Evolutionary conservation across 2,113 vertebrate genomes (phyloP).

Genomic region (Glareola pratincola): DNA sequence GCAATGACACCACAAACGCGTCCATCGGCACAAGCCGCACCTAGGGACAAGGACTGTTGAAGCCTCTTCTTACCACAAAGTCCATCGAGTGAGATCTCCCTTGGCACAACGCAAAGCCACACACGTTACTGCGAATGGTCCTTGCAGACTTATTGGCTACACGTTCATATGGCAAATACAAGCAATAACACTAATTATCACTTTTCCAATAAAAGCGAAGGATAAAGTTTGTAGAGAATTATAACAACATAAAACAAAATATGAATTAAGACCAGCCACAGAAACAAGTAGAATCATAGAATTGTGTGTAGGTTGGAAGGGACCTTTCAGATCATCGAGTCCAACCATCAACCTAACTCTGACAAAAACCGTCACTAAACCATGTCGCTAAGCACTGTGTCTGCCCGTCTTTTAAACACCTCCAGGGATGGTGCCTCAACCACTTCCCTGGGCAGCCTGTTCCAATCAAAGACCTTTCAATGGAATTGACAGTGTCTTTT

Average conservation of each 20-base stretch:
- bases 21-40: not conserved
- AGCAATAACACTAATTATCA: not conserved
- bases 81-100: not conserved
- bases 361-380: too few relatives aligned
- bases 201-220: not conserved
- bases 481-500: not conserved
- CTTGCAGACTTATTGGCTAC: not conserved
- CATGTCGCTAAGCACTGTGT: too few relatives aligned
- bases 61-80: not conserved
- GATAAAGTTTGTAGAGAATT: not conserved
- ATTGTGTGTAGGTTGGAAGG: too few relatives aligned
- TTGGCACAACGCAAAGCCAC: not conserved
- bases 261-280: not conserved
- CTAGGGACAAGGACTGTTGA: fast-evolving
- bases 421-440: too few relatives aligned
- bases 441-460: too few relatives aligned
- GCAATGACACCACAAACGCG: not conserved
- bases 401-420: too few relatives aligned
- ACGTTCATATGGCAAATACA: not conserved
- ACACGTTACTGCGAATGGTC: not conserved
- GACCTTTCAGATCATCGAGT: too few relatives aligned
- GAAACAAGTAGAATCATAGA: too few relatives aligned
- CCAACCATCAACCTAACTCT: too few relatives aligned
- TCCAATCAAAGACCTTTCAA: not conserved
- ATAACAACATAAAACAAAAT: not conserved